These are phyloP conservation scores for Nixonia krombeini DNA, from an alignment of 1,140 invertebrate species.

Conservation along the genomic window DNA sequence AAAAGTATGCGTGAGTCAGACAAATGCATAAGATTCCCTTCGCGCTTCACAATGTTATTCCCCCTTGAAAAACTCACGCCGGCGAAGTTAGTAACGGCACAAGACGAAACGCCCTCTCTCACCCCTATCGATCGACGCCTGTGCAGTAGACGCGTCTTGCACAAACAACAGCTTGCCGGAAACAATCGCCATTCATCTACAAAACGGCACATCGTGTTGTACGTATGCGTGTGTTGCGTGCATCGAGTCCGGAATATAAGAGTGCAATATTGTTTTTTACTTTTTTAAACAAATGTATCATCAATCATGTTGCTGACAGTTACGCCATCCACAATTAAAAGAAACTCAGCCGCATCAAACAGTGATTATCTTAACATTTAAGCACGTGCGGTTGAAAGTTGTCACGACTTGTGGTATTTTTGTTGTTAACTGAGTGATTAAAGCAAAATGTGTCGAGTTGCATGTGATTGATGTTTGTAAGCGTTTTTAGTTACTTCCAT, in stretches of 20 bases:
- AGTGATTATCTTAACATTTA: no score
- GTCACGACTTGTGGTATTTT: neutral
- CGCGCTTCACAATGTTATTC: no score
- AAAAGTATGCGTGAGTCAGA: no score
- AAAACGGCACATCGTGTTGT: slow-evolving; percentile 37
- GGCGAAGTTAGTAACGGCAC: slow-evolving; percentile 26
- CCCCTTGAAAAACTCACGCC: slow-evolving; percentile 3
- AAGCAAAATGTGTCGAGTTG: no score
- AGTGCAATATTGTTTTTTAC: neutral
- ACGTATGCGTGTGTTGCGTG: slow-evolving; percentile 14
- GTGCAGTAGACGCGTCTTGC: slow-evolving; percentile 35
- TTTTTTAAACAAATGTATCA: neutral
- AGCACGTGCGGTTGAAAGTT: neutral
- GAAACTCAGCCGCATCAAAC: neutral
- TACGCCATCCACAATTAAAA: neutral
- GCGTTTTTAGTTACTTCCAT: no score
- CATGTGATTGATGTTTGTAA: no score
- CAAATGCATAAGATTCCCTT: no score
- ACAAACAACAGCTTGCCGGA: slow-evolving; percentile 39
- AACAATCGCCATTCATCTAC: slow-evolving; percentile 49
- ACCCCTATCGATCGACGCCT: slow-evolving; percentile 51
- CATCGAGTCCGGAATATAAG: no score
- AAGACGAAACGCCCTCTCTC: slow-evolving; percentile 47
- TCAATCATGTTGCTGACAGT: no score
- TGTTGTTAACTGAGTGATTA: no score